Evolutionary conservation across 1,140 invertebrate species (phyloP), one percentile per base, ranked within the genome.

Genomic region (Cyclargus thomasi): DNA sequence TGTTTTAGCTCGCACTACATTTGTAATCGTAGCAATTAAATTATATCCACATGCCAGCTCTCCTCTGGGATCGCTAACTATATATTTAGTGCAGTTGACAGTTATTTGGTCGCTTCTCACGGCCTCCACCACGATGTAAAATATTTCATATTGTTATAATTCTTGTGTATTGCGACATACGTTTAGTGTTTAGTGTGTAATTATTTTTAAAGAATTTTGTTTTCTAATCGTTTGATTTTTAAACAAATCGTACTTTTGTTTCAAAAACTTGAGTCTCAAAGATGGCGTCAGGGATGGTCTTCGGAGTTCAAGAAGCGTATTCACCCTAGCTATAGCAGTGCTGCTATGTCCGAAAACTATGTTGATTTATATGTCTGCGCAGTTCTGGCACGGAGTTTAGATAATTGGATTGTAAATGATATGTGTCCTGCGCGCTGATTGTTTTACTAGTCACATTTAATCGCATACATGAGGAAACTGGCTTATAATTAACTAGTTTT

Each of bases 281-380:
- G 14, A 47, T 16, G 39, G 39, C 10, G 14, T 2, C 36, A 4
- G 29, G 29, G 29, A 29, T 29, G 29, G 39, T 47, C 8, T 16
- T 47, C 39, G 10, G 14, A 47, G 21, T 11, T 18, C 55, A 6
- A 59, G 17, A 20, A 21, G 18, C 10, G 18, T 59, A 20, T 64
- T 64, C 70, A 74, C 70, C 72, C 75, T 71, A 65, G 57, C 53
- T 78, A 66, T 70, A 70, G 77, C 81, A 84, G 82, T 86, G 78
- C 79, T 73, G 72, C 74, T 71, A 75, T 75, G 73, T 64, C 70
- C 74, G 74, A 82, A 81, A 84, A 81, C 80, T 70, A 78, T 74
- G 23, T 67, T 83, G 82, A 87, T 87, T 83, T 84, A 85, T 84
- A 74, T 77, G 77, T 81, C 77, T 82, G 78, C 75, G 73, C 74